Percentiles rank a stretch among this genome's conserved stretches.
phyloP scores from a whole-genome alignment of 2,113 vertebrate genomes.

The Hipposideros armiger region DNA sequence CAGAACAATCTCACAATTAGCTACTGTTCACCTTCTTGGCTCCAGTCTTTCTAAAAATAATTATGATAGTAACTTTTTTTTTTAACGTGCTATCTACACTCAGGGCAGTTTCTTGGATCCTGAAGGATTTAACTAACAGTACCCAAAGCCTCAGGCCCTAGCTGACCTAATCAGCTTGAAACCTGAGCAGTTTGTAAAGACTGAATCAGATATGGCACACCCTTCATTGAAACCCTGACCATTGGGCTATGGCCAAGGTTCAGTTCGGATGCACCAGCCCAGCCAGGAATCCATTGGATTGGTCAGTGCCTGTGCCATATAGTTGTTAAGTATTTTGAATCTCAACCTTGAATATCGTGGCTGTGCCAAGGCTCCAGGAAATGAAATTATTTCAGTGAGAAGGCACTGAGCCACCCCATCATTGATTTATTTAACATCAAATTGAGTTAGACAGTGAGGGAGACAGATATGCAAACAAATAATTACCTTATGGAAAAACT shows the following conservation, averaged over 20 bases:
- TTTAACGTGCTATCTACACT: conserved; percentile 61
- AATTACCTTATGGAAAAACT: conserved; percentile 54
- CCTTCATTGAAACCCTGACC: conserved; percentile 51
- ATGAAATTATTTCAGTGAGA: conserved; percentile 59
- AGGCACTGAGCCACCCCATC: neutral
- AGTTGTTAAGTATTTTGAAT: conserved; percentile 58
- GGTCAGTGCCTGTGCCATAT: neutral
- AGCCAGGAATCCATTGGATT: conserved; percentile 13
- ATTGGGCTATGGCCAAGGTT: conserved; percentile 37
- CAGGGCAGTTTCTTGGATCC: conserved; percentile 64
- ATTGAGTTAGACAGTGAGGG: conserved; percentile 40
- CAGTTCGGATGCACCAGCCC: neutral
- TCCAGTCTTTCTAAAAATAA: conserved; percentile 75
- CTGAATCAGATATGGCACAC: conserved; percentile 53
- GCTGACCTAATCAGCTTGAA: conserved; percentile 68
- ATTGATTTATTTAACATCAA: conserved; percentile 65
- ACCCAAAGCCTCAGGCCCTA: conserved; percentile 47
- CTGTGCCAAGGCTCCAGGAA: conserved; percentile 16
- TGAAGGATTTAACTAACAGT: conserved; percentile 61
- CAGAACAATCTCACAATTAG: conserved; percentile 83
- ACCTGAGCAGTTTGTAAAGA: conserved; percentile 68
- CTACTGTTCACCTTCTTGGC: conserved; percentile 84
- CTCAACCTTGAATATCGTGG: neutral
- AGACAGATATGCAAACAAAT: conserved; percentile 44
- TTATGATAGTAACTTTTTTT: conserved; percentile 65